Percentiles rank a stretch among this genome's conserved stretches.
Evolutionary conservation across 2,888 invertebrate genomes (phyloP).

Genomic region (Seira musarum): DNA sequence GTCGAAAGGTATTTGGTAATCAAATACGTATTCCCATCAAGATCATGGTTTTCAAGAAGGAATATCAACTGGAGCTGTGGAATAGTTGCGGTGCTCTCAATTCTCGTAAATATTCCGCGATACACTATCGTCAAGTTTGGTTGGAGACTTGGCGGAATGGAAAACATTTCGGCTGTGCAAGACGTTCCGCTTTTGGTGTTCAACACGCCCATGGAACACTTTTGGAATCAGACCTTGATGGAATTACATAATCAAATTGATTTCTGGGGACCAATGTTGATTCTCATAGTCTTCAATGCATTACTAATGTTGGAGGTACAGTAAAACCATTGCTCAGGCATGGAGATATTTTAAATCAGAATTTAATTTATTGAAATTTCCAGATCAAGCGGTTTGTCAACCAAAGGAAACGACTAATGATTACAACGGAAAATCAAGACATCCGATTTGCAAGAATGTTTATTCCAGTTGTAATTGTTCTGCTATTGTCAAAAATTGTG

Average conservation of each 20-base stretch:
- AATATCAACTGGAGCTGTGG: constrained; percentile 5
- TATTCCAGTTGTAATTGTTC: not conserved
- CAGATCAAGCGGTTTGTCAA: not conserved
- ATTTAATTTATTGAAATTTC: too few species aligned
- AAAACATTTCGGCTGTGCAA: constrained; percentile 10
- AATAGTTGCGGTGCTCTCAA: constrained; percentile 13
- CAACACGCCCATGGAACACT: constrained; percentile 22
- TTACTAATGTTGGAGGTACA: constrained; percentile 22
- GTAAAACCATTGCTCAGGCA: too few species aligned
- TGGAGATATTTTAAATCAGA: too few species aligned
- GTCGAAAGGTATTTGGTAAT: constrained; percentile 38
- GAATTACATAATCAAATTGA: constrained; percentile 44
- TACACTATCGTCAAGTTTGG: constrained; percentile 22
- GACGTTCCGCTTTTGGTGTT: constrained; percentile 19
- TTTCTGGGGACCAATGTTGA: constrained; percentile 41
- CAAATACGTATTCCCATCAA: not conserved
- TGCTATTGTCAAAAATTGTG: constrained; percentile 10
- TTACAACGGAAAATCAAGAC: not conserved
- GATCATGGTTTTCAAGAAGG: constrained; percentile 26
- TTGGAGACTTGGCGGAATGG: not conserved
- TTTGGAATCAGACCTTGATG: constrained; percentile 23
- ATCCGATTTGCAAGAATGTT: not conserved
- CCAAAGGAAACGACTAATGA: not conserved
- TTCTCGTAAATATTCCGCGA: constrained; percentile 32
- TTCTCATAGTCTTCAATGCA: constrained; percentile 33